Evolutionary conservation across 2,888 invertebrate species (phyloP).

Genomic region (Entomobrya proxima): DNA sequence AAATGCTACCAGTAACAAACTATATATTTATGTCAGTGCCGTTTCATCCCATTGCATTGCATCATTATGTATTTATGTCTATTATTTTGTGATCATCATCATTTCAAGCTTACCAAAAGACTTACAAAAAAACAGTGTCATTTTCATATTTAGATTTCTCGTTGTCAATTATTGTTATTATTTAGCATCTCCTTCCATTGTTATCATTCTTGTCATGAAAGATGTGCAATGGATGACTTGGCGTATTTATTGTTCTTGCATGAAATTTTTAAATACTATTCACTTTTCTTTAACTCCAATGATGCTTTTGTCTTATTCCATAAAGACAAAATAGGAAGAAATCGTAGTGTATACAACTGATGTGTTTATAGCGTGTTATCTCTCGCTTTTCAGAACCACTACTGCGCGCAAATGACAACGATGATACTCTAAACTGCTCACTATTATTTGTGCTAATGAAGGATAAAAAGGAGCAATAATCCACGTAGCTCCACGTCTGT

Average conservation of each 20-base stretch:
- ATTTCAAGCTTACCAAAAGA: background rate
- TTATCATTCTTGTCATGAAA: constrained; percentile 3
- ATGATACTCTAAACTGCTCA: background rate
- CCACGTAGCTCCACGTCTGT: constrained; percentile 6
- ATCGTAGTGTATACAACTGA: background rate
- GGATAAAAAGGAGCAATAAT: constrained; percentile 55
- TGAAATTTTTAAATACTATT: constrained; percentile 63
- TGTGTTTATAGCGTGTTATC: constrained; percentile 15
- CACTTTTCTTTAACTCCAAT: constrained; percentile 6
- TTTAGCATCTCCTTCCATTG: constrained; percentile 30
- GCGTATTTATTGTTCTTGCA: constrained; percentile 45
- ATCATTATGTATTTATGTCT: background rate
- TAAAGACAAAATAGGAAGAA: constrained; percentile 21
- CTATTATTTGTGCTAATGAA: constrained; percentile 48
- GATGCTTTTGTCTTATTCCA: constrained; percentile 30
- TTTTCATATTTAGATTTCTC: constrained; percentile 2
- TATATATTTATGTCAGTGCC: no score
- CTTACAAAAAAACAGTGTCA: constrained; percentile 25
- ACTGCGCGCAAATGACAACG: background rate
- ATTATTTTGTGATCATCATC: background rate
- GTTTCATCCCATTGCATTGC: constrained; percentile 4
- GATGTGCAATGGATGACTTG: constrained; percentile 47
- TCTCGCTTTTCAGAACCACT: constrained; percentile 23
- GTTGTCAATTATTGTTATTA: constrained; percentile 40
- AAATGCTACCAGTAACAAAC: background rate